phyloP scores from a whole-genome alignment of 35 echinoderm and acorn worm genomes.

The Ophiothrix spiculata region DNA sequence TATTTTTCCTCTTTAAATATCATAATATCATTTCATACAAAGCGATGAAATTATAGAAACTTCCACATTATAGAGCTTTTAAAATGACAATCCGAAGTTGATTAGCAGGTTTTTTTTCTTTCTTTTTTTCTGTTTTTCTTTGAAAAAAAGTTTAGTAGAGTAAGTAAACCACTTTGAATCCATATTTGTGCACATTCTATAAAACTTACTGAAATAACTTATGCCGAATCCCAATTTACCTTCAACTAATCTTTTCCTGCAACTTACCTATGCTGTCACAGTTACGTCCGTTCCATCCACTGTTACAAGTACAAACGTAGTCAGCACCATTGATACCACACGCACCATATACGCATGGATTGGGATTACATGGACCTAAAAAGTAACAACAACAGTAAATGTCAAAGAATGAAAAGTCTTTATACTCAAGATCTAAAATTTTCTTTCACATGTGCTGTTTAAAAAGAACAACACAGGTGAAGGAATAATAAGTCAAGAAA shows the following conservation, averaged over 20 bases:
- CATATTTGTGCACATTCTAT: too few species aligned
- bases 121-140: too few species aligned
- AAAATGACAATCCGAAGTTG: too few species aligned
- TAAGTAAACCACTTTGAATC: too few species aligned
- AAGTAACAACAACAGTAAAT: not conserved
- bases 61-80: not conserved
- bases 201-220: not conserved
- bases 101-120: too few species aligned
- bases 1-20: too few species aligned
- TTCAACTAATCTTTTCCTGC: not conserved
- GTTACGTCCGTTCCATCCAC: constrained; percentile 2
- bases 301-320: constrained; percentile 11
- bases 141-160: too few species aligned
- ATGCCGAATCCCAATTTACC: not conserved
- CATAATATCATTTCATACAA: not conserved
- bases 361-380: constrained; percentile 18
- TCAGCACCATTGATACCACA: not conserved
- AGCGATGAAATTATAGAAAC: not conserved
- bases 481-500: too few species aligned
- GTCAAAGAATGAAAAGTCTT: not conserved
- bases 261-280: not conserved
- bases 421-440: not conserved
- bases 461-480: too few species aligned
- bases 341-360: constrained; percentile 16
- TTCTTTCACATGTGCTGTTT: not conserved